A percentile compares a stretch with the other conserved stretches of the same genome.
These are phyloP conservation scores for Ophiothrix spiculata DNA, from an alignment of 35 echinoderm and acorn worm genomes.

Conservation along the genomic window DNA sequence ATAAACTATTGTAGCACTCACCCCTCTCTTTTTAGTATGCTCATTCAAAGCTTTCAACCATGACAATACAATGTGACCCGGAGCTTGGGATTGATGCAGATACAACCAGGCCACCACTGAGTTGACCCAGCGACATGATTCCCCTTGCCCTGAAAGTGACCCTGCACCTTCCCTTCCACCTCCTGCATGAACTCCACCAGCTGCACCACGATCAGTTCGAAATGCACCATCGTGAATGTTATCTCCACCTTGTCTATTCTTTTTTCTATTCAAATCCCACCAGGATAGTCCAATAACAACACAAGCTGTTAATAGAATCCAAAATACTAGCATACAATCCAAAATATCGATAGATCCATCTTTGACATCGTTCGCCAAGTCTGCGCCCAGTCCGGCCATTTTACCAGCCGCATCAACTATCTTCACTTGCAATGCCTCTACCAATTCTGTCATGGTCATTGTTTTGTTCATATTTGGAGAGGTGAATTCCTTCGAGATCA, in stretches of 20 bases:
- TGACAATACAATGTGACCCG: slow-evolving; percentile 64
- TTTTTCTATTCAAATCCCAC: slow-evolving; percentile 41
- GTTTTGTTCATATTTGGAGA: neutral
- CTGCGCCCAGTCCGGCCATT: slow-evolving; percentile 40
- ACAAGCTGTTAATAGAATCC: slow-evolving; percentile 51
- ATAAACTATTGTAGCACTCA: too few relatives aligned
- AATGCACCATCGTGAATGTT: slow-evolving; percentile 33
- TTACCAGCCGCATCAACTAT: slow-evolving; percentile 1
- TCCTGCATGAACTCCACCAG: neutral
- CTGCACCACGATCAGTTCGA: neutral
- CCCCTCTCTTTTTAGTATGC: slow-evolving; percentile 91
- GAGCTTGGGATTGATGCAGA: slow-evolving; percentile 81
- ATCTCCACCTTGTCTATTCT: slow-evolving; percentile 39
- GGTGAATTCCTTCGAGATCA: neutral
- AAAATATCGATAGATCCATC: slow-evolving; percentile 86
- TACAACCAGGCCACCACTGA: slow-evolving; percentile 82
- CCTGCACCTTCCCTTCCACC: neutral
- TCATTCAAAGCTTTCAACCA: slow-evolving; percentile 98
- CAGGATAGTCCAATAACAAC: slow-evolving; percentile 61
- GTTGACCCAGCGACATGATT: slow-evolving; percentile 82
- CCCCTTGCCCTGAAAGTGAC: slow-evolving; percentile 7
- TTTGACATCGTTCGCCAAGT: slow-evolving; percentile 45
- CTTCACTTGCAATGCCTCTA: neutral
- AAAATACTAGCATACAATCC: slow-evolving; percentile 70
- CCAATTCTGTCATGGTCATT: neutral